Base-by-base conservation (phyloP, 92 coral and sea anemone species). In the Actinernus sp. region DNA sequence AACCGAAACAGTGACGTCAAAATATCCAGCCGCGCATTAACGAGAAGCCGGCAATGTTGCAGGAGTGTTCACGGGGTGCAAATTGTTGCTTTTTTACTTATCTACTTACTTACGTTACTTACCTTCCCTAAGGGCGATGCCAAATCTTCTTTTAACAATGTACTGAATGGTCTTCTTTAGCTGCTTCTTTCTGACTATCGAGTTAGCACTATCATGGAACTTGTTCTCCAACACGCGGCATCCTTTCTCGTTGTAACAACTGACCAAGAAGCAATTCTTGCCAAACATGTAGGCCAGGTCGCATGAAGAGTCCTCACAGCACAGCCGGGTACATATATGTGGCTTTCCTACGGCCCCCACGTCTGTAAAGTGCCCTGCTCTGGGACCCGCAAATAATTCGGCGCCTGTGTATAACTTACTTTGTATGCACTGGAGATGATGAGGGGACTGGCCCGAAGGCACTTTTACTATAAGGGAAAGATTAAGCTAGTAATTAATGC, bases 231-330 rank as follows among this genome's bases (percentile, higher is more conserved):
- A 54, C 2, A 85, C 93, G 0, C 99, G 81, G 38, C 99, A 95
- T 26, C 88, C 83, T 50, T 73, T 84, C 64, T 95, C 99, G 37
- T 83, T 81, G 34, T 79, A 71, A 38, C 99, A 95, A 21, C 58
- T 76, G 14, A 95, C 96, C 65, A 95, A 73, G 55, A 95, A 95
- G 47, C 99, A 95, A 33, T 93, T 78, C 47, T 83, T 74, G n/a
- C 96, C 84, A 48, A 87, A 82, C 99, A 95, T 95, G 57, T 95
- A 95, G 5, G 99, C 94, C 31, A 91, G 66, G 73, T 95, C 99
- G 61, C 99, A 95, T 12, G 82, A 37, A 9, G 95, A 73, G 14
- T 95, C 96, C 64, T 95, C 99, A 37, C 99, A 95, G 84, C 99
- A 95, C 22, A 95, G 59, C 21, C 97, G 69, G 58, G 97, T 91